Evolutionary conservation across 2,113 vertebrate species (phyloP).

Genomic region (Sinocyclocheilus grahami): DNA sequence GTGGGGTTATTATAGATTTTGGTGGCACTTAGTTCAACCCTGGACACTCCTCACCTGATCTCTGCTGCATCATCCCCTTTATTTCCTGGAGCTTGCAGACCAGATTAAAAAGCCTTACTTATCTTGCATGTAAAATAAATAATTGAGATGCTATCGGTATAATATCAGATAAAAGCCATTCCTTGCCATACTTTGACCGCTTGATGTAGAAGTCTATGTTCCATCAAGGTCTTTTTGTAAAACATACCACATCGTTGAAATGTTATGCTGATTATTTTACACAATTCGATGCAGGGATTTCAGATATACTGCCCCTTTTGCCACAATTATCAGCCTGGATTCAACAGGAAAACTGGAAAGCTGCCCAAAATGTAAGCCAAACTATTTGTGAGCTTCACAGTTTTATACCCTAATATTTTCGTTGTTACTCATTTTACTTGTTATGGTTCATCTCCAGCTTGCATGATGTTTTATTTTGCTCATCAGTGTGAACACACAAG

Average conservation of each 20-base stretch:
- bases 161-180: conserved; percentile 66
- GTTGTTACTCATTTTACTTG: background rate
- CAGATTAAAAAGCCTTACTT: conserved; percentile 73
- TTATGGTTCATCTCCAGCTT: background rate
- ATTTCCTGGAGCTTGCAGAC: conserved; percentile 64
- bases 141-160: conserved; percentile 65
- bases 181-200: conserved; percentile 59
- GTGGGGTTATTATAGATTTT: conserved; percentile 58
- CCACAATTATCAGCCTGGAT: background rate
- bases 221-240: conserved; percentile 21
- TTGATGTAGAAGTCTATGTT: conserved; percentile 41
- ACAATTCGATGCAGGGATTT: conserved; percentile 11
- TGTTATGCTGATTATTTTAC: background rate
- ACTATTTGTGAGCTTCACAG: background rate
- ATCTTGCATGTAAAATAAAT: conserved; percentile 67
- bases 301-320: conserved; percentile 7
- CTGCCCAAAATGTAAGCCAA: conserved; percentile 31
- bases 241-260: conserved; percentile 23
- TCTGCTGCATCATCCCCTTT: conserved; percentile 55
- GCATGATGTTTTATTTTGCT: conserved; percentile 13
- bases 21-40: conserved; percentile 33
- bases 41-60: conserved; percentile 9
- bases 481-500: background rate
- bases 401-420: conserved; percentile 2
- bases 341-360: background rate